A percentile compares a stretch with the other conserved stretches of the same genome.
Conservation (phyloP, 1,140 invertebrate species). For the Drosophila varians region DNA sequence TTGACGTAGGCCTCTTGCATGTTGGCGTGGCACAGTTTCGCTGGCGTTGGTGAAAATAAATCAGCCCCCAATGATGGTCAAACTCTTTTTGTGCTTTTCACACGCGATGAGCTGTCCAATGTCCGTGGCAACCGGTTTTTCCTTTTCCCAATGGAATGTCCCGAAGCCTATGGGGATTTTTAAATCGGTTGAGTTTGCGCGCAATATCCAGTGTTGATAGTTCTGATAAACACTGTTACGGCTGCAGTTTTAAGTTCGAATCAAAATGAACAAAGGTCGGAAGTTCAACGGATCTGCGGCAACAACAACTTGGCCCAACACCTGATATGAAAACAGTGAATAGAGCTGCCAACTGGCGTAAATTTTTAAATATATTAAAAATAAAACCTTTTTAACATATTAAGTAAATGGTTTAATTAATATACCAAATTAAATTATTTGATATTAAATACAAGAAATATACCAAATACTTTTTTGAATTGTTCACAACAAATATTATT, state of each 20-base stretch:
- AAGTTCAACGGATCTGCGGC: conserved; percentile 20
- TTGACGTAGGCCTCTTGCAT: conserved; percentile 86
- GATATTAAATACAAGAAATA: too few species aligned
- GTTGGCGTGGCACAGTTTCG: conserved; percentile 56
- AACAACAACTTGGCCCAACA: background rate
- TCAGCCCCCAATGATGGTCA: conserved; percentile 21
- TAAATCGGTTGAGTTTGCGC: conserved; percentile 23
- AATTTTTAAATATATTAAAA: too few species aligned
- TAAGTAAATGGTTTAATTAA: too few species aligned
- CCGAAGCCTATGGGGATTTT: background rate
- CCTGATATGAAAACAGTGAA: background rate
- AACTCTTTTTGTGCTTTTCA: conserved; percentile 2
- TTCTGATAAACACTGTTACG: conserved; percentile 18
- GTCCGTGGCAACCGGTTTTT: conserved; percentile 60
- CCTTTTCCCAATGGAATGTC: conserved; percentile 3
- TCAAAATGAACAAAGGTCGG: conserved; percentile 40
- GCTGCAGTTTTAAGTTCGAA: background rate
- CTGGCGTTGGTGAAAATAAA: conserved; percentile 46
- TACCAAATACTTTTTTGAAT: too few species aligned
- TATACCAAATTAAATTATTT: too few species aligned
- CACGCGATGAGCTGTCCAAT: conserved; percentile 14
- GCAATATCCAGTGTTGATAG: conserved; percentile 27
- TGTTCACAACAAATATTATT: too few species aligned
- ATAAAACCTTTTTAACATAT: too few species aligned
- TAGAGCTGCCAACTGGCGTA: background rate